phyloP scores from a whole-genome alignment of 2,797 vertebrate species.

The Heliangelus exortis region DNA sequence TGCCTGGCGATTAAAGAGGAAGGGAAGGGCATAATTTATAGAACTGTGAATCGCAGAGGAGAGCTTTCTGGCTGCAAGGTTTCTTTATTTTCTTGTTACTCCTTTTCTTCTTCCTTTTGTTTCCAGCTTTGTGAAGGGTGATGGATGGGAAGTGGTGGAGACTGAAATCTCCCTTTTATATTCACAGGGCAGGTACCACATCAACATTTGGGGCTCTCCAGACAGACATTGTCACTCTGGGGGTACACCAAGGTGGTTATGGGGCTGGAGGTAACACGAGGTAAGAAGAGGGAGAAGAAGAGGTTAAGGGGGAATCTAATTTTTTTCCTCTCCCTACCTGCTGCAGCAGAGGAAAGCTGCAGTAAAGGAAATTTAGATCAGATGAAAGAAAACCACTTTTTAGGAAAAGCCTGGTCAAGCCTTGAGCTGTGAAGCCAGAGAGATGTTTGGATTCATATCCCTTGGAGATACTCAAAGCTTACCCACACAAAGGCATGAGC shows the following conservation, averaged over 20 bases:
- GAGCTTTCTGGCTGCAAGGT: conserved; percentile 29
- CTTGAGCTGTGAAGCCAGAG: neutral
- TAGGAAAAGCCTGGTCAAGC: neutral
- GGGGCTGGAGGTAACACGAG: neutral
- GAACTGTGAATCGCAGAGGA: conserved; percentile 39
- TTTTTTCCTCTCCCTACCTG: neutral
- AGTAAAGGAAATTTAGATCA: neutral
- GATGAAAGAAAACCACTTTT: neutral
- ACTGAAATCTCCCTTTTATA: conserved; percentile 33
- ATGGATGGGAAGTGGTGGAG: neutral
- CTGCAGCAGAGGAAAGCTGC: too few species aligned
- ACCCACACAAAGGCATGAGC: neutral
- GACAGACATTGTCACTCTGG: fast-evolving
- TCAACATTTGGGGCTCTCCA: neutral
- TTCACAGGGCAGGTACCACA: neutral
- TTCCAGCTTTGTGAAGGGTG: conserved; percentile 26
- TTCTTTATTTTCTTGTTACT: conserved; percentile 65
- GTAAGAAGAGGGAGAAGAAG: neutral
- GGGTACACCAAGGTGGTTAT: neutral
- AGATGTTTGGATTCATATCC: neutral
- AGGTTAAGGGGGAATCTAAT: neutral
- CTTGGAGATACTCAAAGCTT: neutral
- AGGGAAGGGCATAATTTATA: conserved; percentile 57
- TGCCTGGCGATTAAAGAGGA: conserved; percentile 45
- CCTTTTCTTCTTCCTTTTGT: conserved; percentile 37